A percentile compares a stretch with the other conserved stretches of the same genome.
These are phyloP conservation scores for Alloplasta piceator DNA, from an alignment of 2,888 invertebrate species.

Conservation along the genomic window DNA sequence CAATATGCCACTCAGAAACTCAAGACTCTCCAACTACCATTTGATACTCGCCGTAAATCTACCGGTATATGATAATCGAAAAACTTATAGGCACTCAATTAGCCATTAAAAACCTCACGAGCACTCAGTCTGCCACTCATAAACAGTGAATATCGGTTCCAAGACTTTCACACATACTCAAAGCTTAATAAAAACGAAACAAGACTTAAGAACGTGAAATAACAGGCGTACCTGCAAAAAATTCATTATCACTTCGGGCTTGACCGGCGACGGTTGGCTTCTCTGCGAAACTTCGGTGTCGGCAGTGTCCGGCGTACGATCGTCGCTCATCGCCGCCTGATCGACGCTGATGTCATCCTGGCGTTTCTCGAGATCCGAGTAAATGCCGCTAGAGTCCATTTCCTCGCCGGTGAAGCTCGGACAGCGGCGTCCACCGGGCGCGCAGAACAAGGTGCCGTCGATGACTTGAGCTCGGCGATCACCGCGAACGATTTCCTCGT, in stretches of 20 bases:
- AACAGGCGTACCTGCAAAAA: slow-evolving; percentile 72
- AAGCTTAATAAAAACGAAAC: background rate
- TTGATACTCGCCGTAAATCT: too few species aligned
- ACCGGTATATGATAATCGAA: too few species aligned
- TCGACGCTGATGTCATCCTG: slow-evolving; percentile 85
- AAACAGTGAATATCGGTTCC: background rate
- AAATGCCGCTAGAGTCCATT: slow-evolving; percentile 96
- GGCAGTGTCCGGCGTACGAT: slow-evolving; percentile 88
- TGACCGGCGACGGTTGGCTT: slow-evolving; percentile 82
- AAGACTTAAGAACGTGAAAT: background rate
- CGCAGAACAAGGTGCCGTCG: slow-evolving; percentile 94
- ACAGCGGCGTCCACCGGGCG: slow-evolving; percentile 79
- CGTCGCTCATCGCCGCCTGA: slow-evolving; percentile 80
- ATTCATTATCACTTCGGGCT: slow-evolving; percentile 80
- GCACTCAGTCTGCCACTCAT: background rate
- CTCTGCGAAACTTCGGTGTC: slow-evolving; percentile 85
- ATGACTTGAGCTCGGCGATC: slow-evolving; percentile 92
- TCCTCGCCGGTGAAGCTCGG: slow-evolving; percentile 87
- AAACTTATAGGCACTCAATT: background rate
- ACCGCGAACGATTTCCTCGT: slow-evolving; percentile 89
- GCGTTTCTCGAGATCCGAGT: slow-evolving; percentile 93
- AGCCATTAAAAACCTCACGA: background rate
- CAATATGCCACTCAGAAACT: too few species aligned
- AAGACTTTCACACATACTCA: background rate
- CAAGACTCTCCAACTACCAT: too few species aligned